Evolutionary conservation across 1,140 invertebrate species (phyloP).

Genomic region (Drosophila sproati): DNA sequence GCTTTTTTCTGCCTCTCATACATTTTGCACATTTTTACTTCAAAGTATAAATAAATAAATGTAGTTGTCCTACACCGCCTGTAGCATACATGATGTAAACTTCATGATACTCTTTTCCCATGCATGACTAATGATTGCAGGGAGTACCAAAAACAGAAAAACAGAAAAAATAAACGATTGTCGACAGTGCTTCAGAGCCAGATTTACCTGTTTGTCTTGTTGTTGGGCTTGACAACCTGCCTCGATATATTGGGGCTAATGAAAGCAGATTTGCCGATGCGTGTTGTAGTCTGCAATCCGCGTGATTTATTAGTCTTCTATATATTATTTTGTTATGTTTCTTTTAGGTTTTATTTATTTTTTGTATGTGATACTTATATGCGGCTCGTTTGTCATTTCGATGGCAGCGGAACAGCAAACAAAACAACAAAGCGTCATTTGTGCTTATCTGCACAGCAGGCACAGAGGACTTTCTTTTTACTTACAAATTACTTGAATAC

Average conservation of each 20-base stretch:
- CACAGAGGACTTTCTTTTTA: constrained; percentile 34
- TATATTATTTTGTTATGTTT: constrained; percentile 30
- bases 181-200: constrained; percentile 25
- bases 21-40: too few species aligned
- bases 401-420: constrained; percentile 26
- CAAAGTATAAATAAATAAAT: too few species aligned
- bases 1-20: too few species aligned
- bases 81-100: too few species aligned
- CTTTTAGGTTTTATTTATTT: not conserved
- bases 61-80: too few species aligned
- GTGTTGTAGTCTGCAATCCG: not conserved
- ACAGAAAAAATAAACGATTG: constrained; percentile 11
- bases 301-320: constrained; percentile 68
- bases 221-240: constrained; percentile 13
- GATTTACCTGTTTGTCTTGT: constrained; percentile 15
- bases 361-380: constrained; percentile 49
- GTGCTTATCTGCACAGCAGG: constrained; percentile 73
- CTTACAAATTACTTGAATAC: constrained; percentile 81
- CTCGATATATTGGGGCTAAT: constrained; percentile 44
- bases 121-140: constrained; percentile 1
- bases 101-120: too few species aligned
- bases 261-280: constrained; percentile 27
- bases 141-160: constrained; percentile 1
- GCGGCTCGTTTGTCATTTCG: constrained; percentile 57
- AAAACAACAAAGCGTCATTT: constrained; percentile 50